Conservation (phyloP, 2,797 vertebrate genomes). For the Jordanella pulchra region DNA sequence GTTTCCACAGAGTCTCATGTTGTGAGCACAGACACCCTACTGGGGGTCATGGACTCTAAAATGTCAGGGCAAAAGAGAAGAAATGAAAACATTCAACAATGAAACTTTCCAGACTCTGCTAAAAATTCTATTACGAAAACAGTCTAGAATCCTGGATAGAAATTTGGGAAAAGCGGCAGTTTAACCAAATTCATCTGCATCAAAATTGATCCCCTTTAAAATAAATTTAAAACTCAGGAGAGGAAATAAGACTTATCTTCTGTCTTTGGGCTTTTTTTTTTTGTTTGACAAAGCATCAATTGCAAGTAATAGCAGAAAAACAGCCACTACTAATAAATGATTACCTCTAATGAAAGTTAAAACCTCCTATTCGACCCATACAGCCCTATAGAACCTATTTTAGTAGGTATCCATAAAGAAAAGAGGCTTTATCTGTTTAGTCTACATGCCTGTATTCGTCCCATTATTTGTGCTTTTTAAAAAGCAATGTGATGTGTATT, state of each 20-base stretch:
- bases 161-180: neutral
- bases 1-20: constrained; percentile 29
- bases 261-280: too few species aligned
- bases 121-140: constrained; percentile 14
- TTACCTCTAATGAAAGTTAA: neutral
- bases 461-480: neutral
- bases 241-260: too few species aligned
- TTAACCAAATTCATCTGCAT: neutral
- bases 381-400: neutral
- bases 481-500: neutral
- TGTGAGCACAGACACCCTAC: constrained; percentile 10
- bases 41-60: constrained; percentile 20
- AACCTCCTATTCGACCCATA: neutral
- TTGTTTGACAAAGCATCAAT: too few species aligned
- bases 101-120: constrained; percentile 15
- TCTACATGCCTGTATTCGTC: too few species aligned
- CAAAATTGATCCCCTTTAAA: neutral
- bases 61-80: constrained; percentile 35
- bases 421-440: neutral
- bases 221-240: neutral
- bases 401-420: neutral
- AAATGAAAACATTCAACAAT: constrained; percentile 26
- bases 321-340: too few species aligned
- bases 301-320: too few species aligned
- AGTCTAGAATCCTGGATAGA: neutral